Evolutionary conservation across 2,888 invertebrate genomes (phyloP).

Genomic region (Melanargia galathea): DNA sequence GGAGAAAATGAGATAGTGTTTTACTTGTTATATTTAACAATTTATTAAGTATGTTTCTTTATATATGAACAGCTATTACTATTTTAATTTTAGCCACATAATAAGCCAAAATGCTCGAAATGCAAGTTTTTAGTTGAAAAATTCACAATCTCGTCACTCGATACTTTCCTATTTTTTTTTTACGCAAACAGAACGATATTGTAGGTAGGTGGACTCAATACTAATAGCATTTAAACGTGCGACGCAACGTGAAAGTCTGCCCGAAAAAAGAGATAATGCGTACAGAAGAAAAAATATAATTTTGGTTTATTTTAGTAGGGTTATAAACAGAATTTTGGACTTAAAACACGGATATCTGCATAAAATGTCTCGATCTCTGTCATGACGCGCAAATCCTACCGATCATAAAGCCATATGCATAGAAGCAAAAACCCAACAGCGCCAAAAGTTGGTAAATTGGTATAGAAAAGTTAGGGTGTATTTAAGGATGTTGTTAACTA

Average conservation of each 20-base stretch:
- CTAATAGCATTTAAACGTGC: no score
- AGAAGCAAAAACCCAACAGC: neutral
- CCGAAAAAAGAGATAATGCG: no score
- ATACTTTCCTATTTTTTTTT: no score
- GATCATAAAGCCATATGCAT: conserved; percentile 3
- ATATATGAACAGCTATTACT: neutral
- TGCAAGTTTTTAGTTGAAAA: neutral
- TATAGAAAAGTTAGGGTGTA: conserved; percentile 57
- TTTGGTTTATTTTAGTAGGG: neutral
- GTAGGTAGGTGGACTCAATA: no score
- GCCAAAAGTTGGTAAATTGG: neutral
- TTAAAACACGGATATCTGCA: neutral
- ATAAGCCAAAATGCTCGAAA: neutral
- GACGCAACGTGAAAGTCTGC: no score
- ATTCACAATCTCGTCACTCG: no score
- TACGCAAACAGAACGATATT: no score
- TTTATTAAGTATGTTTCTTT: neutral
- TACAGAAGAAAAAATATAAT: neutral
- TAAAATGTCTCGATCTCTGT: neutral
- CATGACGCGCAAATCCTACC: neutral
- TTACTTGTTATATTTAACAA: neutral
- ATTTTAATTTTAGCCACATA: neutral
- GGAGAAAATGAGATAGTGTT: neutral
- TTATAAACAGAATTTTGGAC: neutral
- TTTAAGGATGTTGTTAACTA: conserved; percentile 77